Evolutionary conservation across 2,888 invertebrate genomes (phyloP).

Genomic region (Mactromeris polynyma): DNA sequence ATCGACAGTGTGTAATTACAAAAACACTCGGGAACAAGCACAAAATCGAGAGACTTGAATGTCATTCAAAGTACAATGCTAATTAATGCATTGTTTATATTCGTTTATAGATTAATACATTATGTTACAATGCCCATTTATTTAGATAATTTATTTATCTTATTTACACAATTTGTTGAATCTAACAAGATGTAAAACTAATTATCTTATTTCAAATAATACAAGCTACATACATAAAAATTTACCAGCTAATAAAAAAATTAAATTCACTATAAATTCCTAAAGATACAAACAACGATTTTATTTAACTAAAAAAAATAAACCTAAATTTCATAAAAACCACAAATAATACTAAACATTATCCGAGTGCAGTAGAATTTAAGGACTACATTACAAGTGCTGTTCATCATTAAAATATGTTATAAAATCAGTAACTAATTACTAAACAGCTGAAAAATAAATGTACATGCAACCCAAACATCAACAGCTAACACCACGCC

Average conservation of each 20-base stretch:
- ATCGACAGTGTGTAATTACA: too few species aligned
- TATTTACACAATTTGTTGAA: not conserved
- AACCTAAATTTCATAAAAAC: not conserved
- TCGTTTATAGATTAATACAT: too few species aligned
- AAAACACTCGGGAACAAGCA: too few species aligned
- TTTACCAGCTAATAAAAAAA: not conserved
- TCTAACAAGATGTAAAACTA: not conserved
- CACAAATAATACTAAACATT: not conserved
- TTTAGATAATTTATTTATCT: not conserved
- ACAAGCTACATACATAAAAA: not conserved
- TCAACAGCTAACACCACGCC: not conserved
- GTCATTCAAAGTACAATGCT: too few species aligned
- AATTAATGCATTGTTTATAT: too few species aligned
- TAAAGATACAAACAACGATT: not conserved
- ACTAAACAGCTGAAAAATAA: not conserved
- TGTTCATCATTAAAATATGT: not conserved
- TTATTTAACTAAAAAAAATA: not conserved
- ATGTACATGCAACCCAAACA: conserved; percentile 2
- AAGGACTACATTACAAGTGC: not conserved
- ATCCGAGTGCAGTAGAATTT: not conserved
- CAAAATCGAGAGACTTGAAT: too few species aligned
- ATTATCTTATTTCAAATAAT: not conserved
- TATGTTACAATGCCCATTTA: too few species aligned
- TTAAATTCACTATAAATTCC: not conserved
- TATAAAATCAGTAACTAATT: not conserved